Evolutionary conservation across 37 sponge, comb jelly and placozoan species (phyloP), one percentile per base, ranked within the genome.

Genomic region (Agelas oroides): DNA sequence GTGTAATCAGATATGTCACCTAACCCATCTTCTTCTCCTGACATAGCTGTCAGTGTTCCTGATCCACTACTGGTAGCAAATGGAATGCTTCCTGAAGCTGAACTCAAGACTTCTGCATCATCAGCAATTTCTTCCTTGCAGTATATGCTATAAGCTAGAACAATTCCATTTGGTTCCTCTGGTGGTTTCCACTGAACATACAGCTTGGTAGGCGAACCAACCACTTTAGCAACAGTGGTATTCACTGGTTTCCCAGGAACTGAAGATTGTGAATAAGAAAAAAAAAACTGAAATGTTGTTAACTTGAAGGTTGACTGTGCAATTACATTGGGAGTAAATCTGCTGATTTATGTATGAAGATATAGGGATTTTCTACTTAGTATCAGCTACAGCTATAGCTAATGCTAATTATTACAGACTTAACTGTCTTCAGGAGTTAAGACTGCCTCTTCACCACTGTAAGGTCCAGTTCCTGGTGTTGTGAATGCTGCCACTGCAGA

Each of bases 391-490:
- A n/a, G n/a, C n/a, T n/a, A n/a, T n/a, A n/a, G n/a, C n/a, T n/a
- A n/a, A n/a, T n/a, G n/a, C 46, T 46, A 12, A 46, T 46, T 46
- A 46, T 46, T 12, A 46, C 8, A 46, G 8, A 8, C 24, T 77
- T 54, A 68, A 81, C 88, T 70, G 39, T 80, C 76, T 56, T 88
- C 77, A 30, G 66, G 68, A 35, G 77, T 81, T 14, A 25, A 56
- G 52, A 88, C 41, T n/a, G 30, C 24, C 14, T 36, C 28, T 5
- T 25, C n/a, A 13, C 20, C 35, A 53, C 70, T 75, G 36, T 66
- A 88, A 58, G 88, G 88, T 18, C 88, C 88, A 31, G 34, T 32
- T 32, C 55, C 70, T 46, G 46, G 46, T 38, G 75, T 75, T 52
- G 79, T 87, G 18, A 30, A 53, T 46, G 88, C 88, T 59, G 82